Conservation (phyloP, 2,113 vertebrate genomes). For the Trachemys scripta region DNA sequence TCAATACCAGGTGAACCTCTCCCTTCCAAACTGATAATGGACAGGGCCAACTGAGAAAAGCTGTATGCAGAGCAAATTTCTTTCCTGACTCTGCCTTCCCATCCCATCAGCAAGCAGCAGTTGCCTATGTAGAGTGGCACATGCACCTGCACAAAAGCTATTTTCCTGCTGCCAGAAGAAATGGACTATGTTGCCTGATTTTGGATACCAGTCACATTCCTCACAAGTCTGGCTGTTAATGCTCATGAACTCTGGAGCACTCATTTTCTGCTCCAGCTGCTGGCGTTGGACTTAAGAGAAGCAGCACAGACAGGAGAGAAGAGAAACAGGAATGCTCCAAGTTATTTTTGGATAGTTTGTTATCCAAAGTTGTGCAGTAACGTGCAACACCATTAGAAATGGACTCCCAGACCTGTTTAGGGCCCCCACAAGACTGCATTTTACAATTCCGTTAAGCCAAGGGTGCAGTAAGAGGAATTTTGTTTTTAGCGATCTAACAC, state of each 20-base stretch:
- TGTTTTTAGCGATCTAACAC: not conserved
- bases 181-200: fast-evolving
- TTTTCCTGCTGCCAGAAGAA: not conserved
- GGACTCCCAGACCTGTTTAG: not conserved
- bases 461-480: not conserved
- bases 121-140: not conserved
- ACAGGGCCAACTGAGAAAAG: not conserved
- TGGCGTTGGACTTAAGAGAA: not conserved
- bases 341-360: not conserved
- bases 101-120: not conserved
- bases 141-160: not conserved
- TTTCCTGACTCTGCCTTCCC: not conserved
- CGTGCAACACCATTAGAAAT: not conserved
- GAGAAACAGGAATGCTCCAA: not conserved
- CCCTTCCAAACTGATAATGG: not conserved
- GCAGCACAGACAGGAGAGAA: not conserved
- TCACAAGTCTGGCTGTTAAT: not conserved
- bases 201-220: not conserved
- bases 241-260: not conserved
- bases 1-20: not conserved
- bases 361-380: not conserved
- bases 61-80: not conserved
- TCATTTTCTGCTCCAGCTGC: not conserved
- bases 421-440: not conserved
- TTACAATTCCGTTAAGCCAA: not conserved